phyloP scores from a whole-genome alignment of 2,113 vertebrate genomes.

The Peromyscus californicus region DNA sequence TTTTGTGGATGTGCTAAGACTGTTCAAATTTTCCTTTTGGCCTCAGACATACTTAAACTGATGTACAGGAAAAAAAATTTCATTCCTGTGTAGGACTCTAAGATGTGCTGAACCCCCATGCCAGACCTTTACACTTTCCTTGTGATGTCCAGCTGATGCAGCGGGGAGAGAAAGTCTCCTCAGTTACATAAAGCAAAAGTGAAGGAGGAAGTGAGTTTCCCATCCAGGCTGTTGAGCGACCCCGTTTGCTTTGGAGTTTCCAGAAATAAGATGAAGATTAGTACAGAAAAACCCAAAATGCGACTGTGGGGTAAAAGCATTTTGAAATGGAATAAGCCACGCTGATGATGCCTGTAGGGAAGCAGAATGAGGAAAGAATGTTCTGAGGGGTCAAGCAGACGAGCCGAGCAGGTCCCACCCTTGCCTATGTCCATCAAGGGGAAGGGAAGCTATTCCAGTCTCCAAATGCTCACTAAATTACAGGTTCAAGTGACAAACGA shows the following conservation, averaged over 20 bases:
- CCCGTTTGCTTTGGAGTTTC: neutral
- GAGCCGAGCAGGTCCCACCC: neutral
- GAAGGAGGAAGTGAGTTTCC: neutral
- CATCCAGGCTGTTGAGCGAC: neutral
- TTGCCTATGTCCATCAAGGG: neutral
- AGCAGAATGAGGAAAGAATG: conserved; percentile 16
- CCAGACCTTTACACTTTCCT: conserved; percentile 58
- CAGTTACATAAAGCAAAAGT: neutral
- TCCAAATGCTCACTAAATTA: conserved; percentile 36
- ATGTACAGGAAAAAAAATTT: neutral
- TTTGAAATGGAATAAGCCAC: conserved; percentile 32
- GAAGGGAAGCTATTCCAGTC: neutral
- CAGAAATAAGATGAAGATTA: conserved; percentile 68
- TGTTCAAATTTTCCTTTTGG: neutral
- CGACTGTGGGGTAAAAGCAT: conserved; percentile 49
- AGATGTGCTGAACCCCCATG: conserved; percentile 40
- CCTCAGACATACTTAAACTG: neutral
- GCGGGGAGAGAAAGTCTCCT: conserved; percentile 8
- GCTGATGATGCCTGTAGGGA: conserved; percentile 48
- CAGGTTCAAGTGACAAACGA: conserved; percentile 35
- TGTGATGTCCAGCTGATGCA: conserved; percentile 11
- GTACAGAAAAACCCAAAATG: neutral
- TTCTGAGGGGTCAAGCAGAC: neutral
- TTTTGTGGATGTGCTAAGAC: neutral
- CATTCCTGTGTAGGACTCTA: conserved; percentile 60